Base-by-base conservation (phyloP, 2,797 vertebrate species). In the Tragelaphus oryx region DNA sequence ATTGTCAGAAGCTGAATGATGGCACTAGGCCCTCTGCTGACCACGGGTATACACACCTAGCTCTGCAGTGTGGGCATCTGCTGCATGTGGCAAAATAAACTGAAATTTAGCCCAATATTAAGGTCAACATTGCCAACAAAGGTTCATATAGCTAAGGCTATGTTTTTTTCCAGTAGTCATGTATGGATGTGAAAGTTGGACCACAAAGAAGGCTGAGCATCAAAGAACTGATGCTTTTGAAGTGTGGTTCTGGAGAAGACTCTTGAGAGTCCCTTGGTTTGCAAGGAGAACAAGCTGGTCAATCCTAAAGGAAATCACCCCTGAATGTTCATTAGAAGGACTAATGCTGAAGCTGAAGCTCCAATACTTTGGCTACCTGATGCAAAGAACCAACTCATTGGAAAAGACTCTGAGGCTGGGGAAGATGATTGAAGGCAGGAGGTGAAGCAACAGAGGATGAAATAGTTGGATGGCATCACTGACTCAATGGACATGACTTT, bases 21-120 rank as follows among this genome's bases (percentile, higher is more conserved):
- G 6, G 8, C 5, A 0, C 13, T 48, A 55, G 57, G 50, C 3
- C 10, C 33, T 50, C 2, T 16, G 4, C 37, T 44, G 12, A 7
- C 26, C 55, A 30, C 5, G 28, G 13, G 13, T 74, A 10, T 22
- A 37, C 9, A 71, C 16, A 12, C 0, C 1, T 8, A 10, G 6
- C 9, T 86, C 17, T 60, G 26, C 13, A 26, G 1, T 52, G 12
- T 11, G 20, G 17, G 16, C 30, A 30, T 37, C 33, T 24, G 9
- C 33, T 80, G n/a, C 68, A 3, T 18, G 8, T 22, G 1, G 28
- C 75, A 33, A 80, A 93, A 55, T 8, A 71, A 28, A 44, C 22
- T n/a, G 33, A 78, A 86, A 87, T 16, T 55, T 84, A 17, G 54
- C 62, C 12, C 50, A 94, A 4, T 55, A 30, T 10, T 50, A 26